Evolutionary conservation across 2,797 vertebrate species (phyloP).

Genomic region (Bryconaethiops microstoma): DNA sequence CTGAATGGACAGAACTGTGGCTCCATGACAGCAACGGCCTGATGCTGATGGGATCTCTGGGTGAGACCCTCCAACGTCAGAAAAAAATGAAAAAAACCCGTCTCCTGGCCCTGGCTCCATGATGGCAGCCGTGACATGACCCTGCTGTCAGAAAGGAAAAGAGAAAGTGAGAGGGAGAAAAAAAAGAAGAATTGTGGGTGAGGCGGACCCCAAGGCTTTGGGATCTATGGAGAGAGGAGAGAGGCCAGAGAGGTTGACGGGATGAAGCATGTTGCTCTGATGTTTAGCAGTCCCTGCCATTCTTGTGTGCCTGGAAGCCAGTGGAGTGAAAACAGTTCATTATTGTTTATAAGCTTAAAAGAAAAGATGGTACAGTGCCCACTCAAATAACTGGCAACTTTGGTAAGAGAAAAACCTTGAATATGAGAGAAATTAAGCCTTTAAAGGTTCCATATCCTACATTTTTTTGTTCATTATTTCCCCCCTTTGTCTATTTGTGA

Average conservation of each 20-base stretch:
- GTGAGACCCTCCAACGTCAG: constrained; percentile 29
- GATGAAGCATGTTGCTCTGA: neutral
- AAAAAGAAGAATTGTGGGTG: neutral
- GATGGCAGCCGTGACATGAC: constrained; percentile 34
- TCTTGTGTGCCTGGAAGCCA: neutral
- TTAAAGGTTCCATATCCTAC: no score
- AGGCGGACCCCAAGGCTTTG: neutral
- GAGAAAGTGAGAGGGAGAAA: neutral
- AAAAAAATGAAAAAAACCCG: constrained; percentile 6
- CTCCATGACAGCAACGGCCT: constrained; percentile 44
- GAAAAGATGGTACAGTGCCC: neutral
- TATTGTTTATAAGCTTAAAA: neutral
- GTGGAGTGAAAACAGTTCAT: neutral
- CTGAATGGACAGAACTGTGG: constrained; percentile 34
- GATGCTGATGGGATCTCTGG: constrained; percentile 51
- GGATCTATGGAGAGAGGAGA: neutral
- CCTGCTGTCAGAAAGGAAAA: constrained; percentile 42
- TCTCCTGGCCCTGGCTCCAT: constrained; percentile 24
- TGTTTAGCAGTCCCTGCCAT: constrained; percentile 6
- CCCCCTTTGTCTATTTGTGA: no score
- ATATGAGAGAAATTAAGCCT: no score
- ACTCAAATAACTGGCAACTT: neutral
- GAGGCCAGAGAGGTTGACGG: constrained; percentile 12
- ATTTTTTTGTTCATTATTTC: no score
- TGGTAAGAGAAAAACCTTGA: neutral